Conservation (phyloP, 2,888 invertebrate species). For the Aphrophora alni region DNA sequence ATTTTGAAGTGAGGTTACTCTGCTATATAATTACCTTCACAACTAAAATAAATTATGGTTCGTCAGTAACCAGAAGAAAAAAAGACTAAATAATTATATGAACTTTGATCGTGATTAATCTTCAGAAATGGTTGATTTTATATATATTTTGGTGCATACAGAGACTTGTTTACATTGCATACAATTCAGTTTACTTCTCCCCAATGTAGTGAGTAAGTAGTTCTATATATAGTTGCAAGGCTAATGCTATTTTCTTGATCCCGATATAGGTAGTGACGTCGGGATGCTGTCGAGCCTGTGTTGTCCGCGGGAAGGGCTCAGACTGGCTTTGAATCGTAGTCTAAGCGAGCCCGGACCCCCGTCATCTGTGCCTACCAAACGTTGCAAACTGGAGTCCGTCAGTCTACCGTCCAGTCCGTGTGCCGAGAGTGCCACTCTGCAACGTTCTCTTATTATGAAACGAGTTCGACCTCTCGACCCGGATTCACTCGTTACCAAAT, state of each 20-base stretch:
- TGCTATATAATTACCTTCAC: no score
- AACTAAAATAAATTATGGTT: no score
- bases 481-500: slow-evolving; percentile 61
- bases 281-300: slow-evolving; percentile 30
- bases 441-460: slow-evolving; percentile 61
- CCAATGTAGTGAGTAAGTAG: background rate
- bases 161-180: no score
- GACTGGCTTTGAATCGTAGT: slow-evolving; percentile 64
- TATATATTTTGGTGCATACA: no score
- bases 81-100: no score
- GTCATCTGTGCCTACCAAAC: slow-evolving; percentile 57
- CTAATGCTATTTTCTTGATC: background rate
- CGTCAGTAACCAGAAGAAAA: no score
- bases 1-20: no score
- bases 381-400: slow-evolving; percentile 62
- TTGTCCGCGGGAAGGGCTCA: slow-evolving; percentile 61
- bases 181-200: no score
- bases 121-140: no score
- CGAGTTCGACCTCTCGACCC: slow-evolving; percentile 62
- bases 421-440: slow-evolving; percentile 63
- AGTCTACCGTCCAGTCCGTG: slow-evolving; percentile 63
- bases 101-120: no score
- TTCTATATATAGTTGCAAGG: background rate
- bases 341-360: slow-evolving; percentile 64
- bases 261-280: slow-evolving; percentile 29